Percentiles rank a stretch among this genome's conserved stretches.
phyloP scores from a whole-genome alignment of 2,113 vertebrate species.

The Panthera uncia region DNA sequence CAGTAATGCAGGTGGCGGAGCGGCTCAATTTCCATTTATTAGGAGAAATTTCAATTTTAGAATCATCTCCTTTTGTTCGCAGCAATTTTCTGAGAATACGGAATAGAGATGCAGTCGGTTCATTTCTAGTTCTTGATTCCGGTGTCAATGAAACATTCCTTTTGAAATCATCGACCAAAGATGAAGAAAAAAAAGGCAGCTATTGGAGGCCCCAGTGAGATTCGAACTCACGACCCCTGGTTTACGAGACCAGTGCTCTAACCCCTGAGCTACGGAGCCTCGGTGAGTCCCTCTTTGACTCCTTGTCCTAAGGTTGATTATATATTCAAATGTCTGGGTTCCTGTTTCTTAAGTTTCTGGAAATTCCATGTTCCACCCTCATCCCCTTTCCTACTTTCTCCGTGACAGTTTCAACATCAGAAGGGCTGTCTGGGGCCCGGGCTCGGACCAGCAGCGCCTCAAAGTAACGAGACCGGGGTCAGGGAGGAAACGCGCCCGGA shows the following conservation, averaged over 20 bases:
- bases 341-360: background rate
- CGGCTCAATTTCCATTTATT: background rate
- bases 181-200: accelerated
- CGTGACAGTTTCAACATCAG: background rate
- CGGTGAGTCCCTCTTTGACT: accelerated
- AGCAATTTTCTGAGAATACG: background rate
- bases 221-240: constrained; percentile 48
- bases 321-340: background rate
- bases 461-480: background rate
- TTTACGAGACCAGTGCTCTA: constrained; percentile 37
- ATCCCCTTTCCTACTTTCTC: background rate
- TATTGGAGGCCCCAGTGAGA: accelerated
- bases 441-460: background rate
- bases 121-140: background rate
- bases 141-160: background rate
- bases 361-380: too few species aligned
- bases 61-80: background rate
- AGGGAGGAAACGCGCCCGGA: background rate
- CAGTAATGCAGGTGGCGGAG: background rate
- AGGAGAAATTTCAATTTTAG: background rate
- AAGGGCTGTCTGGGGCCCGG: background rate
- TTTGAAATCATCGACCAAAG: accelerated
- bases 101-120: background rate
- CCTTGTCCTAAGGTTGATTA: background rate
- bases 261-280: constrained; percentile 32